These are phyloP conservation scores for Cyprinodon tularosa DNA, from an alignment of 2,113 vertebrate genomes.

Conservation along the genomic window DNA sequence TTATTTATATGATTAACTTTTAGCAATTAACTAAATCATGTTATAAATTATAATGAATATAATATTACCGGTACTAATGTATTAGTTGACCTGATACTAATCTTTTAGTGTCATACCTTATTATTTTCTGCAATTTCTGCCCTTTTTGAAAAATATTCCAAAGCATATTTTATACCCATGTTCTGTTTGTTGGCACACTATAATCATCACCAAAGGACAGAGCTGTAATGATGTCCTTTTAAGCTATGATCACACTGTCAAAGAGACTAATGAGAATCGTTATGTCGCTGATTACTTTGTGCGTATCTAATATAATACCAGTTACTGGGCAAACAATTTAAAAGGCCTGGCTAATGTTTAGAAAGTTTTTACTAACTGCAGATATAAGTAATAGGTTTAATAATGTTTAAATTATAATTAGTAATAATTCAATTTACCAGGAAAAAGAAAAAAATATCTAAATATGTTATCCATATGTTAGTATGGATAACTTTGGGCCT, in stretches of 20 bases:
- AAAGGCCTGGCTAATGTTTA: not conserved
- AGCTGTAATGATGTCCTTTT: slow-evolving; percentile 20
- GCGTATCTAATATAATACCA: slow-evolving; percentile 19
- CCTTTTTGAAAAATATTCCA: not conserved
- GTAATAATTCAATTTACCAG: not conserved
- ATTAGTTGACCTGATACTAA: not conserved
- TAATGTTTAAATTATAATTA: not conserved
- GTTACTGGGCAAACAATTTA: slow-evolving; percentile 5
- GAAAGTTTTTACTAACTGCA: not conserved
- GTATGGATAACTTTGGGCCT: not conserved
- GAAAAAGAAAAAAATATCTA: not conserved
- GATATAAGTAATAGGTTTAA: not conserved
- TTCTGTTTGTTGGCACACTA: not conserved
- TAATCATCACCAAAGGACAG: slow-evolving; percentile 1
- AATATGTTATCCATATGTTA: not conserved
- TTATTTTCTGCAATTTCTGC: not conserved
- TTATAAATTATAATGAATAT: no score
- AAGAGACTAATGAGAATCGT: slow-evolving; percentile 26
- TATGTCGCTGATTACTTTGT: slow-evolving; percentile 34
- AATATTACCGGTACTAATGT: no score
- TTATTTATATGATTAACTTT: not conserved
- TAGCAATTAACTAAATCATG: not conserved
- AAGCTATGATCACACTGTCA: slow-evolving; percentile 16
- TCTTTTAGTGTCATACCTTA: not conserved
- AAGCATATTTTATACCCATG: not conserved